Percentiles rank a stretch among this genome's conserved stretches.
phyloP scores from a whole-genome alignment of 2,113 vertebrate genomes.

The Megaceryle maxima region DNA sequence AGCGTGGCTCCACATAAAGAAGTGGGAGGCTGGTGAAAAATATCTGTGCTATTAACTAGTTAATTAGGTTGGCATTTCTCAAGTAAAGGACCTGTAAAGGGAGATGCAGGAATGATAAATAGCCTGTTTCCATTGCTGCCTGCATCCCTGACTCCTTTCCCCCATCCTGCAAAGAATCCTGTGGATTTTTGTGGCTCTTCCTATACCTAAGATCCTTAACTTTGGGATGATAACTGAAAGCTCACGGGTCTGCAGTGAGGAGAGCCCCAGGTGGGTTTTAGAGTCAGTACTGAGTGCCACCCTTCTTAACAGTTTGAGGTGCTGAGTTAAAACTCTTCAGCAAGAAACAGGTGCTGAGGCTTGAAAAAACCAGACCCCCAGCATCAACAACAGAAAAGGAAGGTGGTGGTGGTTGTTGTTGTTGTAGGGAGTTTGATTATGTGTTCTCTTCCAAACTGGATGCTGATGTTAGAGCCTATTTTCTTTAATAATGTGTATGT shows the following conservation, averaged over 20 bases:
- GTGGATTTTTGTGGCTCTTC: not conserved
- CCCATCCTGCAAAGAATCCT: rapidly evolving
- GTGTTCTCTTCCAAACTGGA: not conserved
- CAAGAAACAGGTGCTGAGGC: not conserved
- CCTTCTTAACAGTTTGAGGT: not conserved
- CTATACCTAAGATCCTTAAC: not conserved
- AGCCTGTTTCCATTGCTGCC: not conserved
- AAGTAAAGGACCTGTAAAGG: not conserved
- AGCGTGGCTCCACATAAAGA: not conserved
- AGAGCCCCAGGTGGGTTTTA: not conserved
- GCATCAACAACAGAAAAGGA: not conserved
- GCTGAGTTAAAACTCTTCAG: not conserved
- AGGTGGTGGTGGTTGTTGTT: not conserved
- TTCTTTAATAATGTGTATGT: not conserved
- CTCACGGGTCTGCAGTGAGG: rapidly evolving
- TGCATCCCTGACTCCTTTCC: not conserved
- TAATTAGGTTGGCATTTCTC: not conserved
- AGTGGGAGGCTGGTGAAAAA: not conserved
- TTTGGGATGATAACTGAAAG: not conserved
- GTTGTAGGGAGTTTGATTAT: not conserved
- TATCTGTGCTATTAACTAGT: not conserved
- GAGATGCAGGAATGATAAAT: not conserved
- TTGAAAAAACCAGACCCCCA: not conserved
- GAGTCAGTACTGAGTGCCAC: not conserved
- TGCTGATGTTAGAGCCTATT: not conserved